phyloP scores from a whole-genome alignment of 2,797 vertebrate genomes.

The Peromyscus melanophrys region DNA sequence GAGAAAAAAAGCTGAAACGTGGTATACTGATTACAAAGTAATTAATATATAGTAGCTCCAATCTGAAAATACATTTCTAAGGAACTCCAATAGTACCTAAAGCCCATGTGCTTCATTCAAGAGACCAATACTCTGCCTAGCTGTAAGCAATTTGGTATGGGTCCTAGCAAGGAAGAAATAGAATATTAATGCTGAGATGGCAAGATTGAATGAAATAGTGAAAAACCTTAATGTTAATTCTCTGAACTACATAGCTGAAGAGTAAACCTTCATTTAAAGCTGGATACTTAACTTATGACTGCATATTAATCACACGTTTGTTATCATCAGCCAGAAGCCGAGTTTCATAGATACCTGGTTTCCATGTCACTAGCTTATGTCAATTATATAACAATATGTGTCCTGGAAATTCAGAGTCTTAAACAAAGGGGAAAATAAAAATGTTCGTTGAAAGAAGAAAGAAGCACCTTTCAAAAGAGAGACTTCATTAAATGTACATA shows the following conservation, averaged over 20 bases:
- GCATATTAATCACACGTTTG: neutral
- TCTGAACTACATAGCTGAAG: neutral
- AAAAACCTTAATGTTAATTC: neutral
- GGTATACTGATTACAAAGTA: neutral
- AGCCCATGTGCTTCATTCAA: neutral
- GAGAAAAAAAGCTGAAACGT: neutral
- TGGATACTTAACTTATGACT: neutral
- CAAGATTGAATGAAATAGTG: neutral
- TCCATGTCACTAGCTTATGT: neutral
- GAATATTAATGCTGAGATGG: neutral
- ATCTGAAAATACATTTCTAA: neutral
- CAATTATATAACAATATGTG: neutral
- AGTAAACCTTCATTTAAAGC: neutral
- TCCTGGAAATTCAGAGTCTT: neutral
- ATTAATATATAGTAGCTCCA: neutral
- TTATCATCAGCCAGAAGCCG: neutral
- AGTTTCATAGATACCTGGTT: no score
- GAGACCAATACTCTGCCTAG: neutral
- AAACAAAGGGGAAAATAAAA: neutral
- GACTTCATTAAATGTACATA: neutral
- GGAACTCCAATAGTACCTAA: neutral
- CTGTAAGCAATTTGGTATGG: neutral
- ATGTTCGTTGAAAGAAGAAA: neutral
- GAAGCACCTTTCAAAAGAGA: neutral
- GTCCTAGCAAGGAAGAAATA: neutral